phyloP scores from a whole-genome alignment of 2,888 invertebrate genomes.

The Lasioglossum zephyrum region DNA sequence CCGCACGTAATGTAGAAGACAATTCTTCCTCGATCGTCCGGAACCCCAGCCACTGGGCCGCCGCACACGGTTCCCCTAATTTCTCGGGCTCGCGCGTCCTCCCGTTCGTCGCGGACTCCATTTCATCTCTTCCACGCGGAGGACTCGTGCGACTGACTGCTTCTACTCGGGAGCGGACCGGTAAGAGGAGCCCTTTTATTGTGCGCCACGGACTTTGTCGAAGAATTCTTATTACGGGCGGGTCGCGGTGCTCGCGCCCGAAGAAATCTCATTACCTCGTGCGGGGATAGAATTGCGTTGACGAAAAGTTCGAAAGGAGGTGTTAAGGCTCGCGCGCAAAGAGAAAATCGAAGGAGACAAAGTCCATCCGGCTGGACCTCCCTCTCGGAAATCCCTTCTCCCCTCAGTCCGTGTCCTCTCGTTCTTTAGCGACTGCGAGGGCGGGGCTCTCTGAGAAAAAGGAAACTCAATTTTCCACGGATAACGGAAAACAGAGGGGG shows the following conservation, averaged over 20 bases:
- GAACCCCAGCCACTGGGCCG: background rate
- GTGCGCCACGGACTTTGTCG: slow-evolving; percentile 74
- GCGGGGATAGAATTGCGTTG: slow-evolving; percentile 74
- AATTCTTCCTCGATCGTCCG: slow-evolving; percentile 54
- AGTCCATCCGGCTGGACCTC: slow-evolving; percentile 64
- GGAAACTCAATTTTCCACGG: slow-evolving; percentile 72
- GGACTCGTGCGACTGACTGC: slow-evolving; percentile 25
- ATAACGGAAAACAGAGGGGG: slow-evolving; percentile 70
- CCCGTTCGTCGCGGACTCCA: slow-evolving; percentile 2
- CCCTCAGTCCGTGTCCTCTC: background rate
- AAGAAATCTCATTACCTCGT: slow-evolving; percentile 81
- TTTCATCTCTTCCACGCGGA: slow-evolving; percentile 1
- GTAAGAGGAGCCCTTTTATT: slow-evolving; percentile 73
- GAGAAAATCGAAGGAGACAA: slow-evolving; percentile 74
- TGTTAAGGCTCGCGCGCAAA: slow-evolving; percentile 70
- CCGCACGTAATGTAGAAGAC: slow-evolving; percentile 59
- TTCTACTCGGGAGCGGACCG: slow-evolving; percentile 21
- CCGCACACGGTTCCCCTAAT: background rate
- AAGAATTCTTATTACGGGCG: slow-evolving; percentile 81
- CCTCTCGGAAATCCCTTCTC: background rate
- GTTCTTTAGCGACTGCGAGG: background rate
- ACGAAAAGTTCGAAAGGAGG: slow-evolving; percentile 75
- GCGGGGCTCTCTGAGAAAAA: slow-evolving; percentile 6
- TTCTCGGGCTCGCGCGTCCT: slow-evolving; percentile 1
- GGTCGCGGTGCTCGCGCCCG: slow-evolving; percentile 64